Percentiles rank a stretch among this genome's conserved stretches.
These are phyloP conservation scores for Sebastes goodei DNA, from an alignment of 2,797 vertebrate genomes.

Conservation along the genomic window DNA sequence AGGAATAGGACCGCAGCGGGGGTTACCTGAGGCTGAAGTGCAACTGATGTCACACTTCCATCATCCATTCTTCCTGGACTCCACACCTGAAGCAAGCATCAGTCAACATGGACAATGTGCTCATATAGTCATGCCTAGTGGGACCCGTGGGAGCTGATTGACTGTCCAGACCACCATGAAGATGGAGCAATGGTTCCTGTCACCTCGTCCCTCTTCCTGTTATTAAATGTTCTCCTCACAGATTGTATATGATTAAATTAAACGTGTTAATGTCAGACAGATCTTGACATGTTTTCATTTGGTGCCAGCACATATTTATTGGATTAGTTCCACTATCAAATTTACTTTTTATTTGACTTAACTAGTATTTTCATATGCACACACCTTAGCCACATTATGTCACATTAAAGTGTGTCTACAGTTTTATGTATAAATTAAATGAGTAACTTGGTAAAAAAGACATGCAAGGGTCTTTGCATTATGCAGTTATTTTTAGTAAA, in stretches of 20 bases:
- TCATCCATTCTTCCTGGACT: constrained; percentile 37
- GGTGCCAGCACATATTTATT: neutral
- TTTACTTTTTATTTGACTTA: neutral
- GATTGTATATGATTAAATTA: constrained; percentile 79
- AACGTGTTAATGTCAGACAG: constrained; percentile 55
- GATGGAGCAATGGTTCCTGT: constrained; percentile 37
- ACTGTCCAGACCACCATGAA: constrained; percentile 35
- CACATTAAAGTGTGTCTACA: neutral
- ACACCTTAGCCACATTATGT: too few relatives aligned
- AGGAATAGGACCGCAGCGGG: constrained; percentile 56
- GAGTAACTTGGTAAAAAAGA: neutral
- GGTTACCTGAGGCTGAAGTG: constrained; percentile 46
- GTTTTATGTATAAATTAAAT: neutral
- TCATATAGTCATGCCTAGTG: constrained; percentile 18
- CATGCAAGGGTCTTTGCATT: neutral
- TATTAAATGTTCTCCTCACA: constrained; percentile 36
- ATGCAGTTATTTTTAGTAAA: neutral
- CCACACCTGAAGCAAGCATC: constrained; percentile 22
- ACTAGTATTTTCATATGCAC: neutral
- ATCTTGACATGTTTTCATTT: constrained; percentile 16
- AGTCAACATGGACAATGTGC: constrained; percentile 58
- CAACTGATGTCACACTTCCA: constrained; percentile 35
- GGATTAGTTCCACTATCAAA: neutral
- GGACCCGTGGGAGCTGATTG: constrained; percentile 18
- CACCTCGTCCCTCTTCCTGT: constrained; percentile 20